Evolutionary conservation across 1,140 invertebrate species (phyloP), one percentile per base, ranked within the genome.

Genomic region (Drosophila simulans): DNA sequence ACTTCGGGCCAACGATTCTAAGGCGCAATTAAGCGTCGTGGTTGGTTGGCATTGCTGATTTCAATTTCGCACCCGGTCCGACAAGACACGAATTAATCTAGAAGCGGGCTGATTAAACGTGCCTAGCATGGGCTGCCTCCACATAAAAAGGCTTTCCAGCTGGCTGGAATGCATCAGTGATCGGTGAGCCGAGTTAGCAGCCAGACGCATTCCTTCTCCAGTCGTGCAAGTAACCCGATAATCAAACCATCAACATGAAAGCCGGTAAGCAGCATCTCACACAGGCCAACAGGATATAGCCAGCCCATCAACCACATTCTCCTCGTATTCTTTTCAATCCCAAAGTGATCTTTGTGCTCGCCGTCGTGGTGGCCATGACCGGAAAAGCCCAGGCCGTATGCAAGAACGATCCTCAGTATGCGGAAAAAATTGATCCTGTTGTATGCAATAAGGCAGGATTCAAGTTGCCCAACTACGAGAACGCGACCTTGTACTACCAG

Each of bases 31-130:
- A 73, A 46, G 53, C 73, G 46, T 62, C 73, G 46, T 62, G 74
- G 55, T 68, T 68, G 46, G 51, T 80, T 62, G 69, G 56, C 57
- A 43, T 72, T 74, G 62, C 59, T 46, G 57, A 76, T 78, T 83
- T 79, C 60, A 68, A 64, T 80, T 84, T 84, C 59, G 65, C 72
- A 72, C 42, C 49, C 40, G 34, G 42, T n/a, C 55, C 52, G 59
- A 72, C 52, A 59, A 65, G 46, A 86, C 82, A 86, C 65, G 70
- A 66, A 86, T 79, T 86, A 86, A 88, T 86, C 82, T 88, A 88
- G 65, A 43, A 64, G 65, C 37, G 31, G 68, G 58, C 80, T 86
- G 82, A 86, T 86, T 86, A 88, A 53, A 58, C 51, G 37, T 71
- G 83, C 64, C 57, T 46, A 54, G 73, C 72, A 82, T 79, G 48